phyloP scores from a whole-genome alignment of 2,797 vertebrate species.

The Etheostoma nigrum region DNA sequence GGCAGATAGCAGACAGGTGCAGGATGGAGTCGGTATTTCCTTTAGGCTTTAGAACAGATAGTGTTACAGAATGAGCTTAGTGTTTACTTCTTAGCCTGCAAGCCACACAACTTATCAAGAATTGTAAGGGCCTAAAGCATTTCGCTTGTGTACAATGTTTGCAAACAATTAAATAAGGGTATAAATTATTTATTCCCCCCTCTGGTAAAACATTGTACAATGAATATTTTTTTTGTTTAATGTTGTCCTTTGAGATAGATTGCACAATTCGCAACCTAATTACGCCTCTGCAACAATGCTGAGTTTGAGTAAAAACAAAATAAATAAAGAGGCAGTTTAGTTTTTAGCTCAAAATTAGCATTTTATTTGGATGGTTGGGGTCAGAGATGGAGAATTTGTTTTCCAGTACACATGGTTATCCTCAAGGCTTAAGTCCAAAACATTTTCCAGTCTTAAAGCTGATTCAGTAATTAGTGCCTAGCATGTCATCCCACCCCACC shows the following conservation, averaged over 20 bases:
- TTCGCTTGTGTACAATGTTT: slow-evolving; percentile 24
- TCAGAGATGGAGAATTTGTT: slow-evolving; percentile 96
- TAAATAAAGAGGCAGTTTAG: slow-evolving; percentile 86
- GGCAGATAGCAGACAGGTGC: slow-evolving; percentile 45
- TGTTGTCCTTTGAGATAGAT: slow-evolving; percentile 60
- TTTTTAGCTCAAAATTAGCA: slow-evolving; percentile 98
- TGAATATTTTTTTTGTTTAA: slow-evolving; percentile 23
- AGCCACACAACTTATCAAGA: slow-evolving; percentile 30
- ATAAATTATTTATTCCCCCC: slow-evolving; percentile 56
- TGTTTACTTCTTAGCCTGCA: slow-evolving; percentile 28
- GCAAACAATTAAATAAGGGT: slow-evolving; percentile 50
- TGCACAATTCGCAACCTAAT: slow-evolving; percentile 50
- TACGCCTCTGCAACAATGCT: slow-evolving; percentile 62
- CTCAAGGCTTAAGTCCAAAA: slow-evolving; percentile 93
- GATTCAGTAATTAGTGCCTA: slow-evolving; percentile 87
- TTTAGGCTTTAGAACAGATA: slow-evolving; percentile 25
- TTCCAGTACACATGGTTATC: slow-evolving; percentile 96
- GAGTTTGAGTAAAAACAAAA: slow-evolving; percentile 55
- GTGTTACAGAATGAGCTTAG: slow-evolving; percentile 28
- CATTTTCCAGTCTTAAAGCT: slow-evolving; percentile 94
- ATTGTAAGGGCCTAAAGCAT: slow-evolving; percentile 17
- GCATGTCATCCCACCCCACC: slow-evolving; percentile 79
- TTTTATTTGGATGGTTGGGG: slow-evolving; percentile 99
- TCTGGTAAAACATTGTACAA: slow-evolving; percentile 28
- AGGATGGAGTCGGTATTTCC: slow-evolving; percentile 50